These are phyloP conservation scores for Dynastes grantii DNA, from an alignment of 2,888 invertebrate genomes.

Conservation along the genomic window DNA sequence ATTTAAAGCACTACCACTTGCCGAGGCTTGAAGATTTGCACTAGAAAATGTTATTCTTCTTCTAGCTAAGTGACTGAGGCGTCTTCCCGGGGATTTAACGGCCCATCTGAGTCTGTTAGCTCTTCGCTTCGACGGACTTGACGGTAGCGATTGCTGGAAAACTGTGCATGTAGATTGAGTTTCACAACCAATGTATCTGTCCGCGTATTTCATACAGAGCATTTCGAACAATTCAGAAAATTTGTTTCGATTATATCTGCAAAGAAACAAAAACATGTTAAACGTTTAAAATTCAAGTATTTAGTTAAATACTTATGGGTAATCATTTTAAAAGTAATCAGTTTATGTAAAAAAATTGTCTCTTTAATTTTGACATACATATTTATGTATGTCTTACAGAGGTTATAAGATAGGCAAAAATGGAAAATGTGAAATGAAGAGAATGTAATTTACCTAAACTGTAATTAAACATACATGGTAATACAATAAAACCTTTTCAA, in stretches of 20 bases:
- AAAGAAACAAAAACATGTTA: slow-evolving; percentile 58
- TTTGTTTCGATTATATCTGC: slow-evolving; percentile 81
- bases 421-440: no score
- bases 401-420: no score
- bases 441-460: no score
- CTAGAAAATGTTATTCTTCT: slow-evolving; percentile 85
- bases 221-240: slow-evolving; percentile 81
- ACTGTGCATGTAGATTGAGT: slow-evolving; percentile 80
- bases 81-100: slow-evolving; percentile 81
- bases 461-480: no score
- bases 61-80: slow-evolving; percentile 84
- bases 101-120: slow-evolving; percentile 71
- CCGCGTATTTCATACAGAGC: slow-evolving; percentile 77
- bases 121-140: slow-evolving; percentile 76
- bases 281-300: no score
- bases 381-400: no score
- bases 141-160: slow-evolving; percentile 75
- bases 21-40: slow-evolving; percentile 74
- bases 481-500: no score
- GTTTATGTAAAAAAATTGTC: no score
- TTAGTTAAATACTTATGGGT: no score
- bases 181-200: slow-evolving; percentile 83
- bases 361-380: no score
- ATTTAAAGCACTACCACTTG: slow-evolving; percentile 66
- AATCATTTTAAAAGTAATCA: no score